These are phyloP conservation scores for Cirrhinus molitorella DNA, from an alignment of 2,797 vertebrate species.

Conservation along the genomic window DNA sequence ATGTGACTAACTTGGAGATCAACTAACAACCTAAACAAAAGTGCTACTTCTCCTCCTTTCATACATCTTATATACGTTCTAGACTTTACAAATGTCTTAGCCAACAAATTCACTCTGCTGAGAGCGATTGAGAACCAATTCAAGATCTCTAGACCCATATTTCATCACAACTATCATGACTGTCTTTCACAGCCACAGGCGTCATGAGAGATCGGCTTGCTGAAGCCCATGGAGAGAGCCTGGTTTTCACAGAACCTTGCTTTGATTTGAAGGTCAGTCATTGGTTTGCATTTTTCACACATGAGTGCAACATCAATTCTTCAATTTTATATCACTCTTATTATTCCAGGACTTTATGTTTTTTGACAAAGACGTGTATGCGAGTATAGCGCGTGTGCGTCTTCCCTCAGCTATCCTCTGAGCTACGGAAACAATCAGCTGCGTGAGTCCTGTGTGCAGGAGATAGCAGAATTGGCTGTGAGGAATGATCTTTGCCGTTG, in stretches of 20 bases:
- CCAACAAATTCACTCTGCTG: neutral
- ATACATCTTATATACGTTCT: neutral
- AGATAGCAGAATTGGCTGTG: constrained; percentile 52
- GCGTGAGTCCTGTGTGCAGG: constrained; percentile 40
- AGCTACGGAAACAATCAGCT: constrained; percentile 39
- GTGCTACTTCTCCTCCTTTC: neutral
- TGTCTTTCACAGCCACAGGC: neutral
- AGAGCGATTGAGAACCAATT: neutral
- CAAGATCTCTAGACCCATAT: neutral
- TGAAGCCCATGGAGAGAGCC: neutral
- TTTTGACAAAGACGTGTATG: constrained; percentile 16
- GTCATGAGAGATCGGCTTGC: neutral
- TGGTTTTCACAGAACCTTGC: neutral
- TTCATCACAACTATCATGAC: neutral
- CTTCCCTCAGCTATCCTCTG: constrained; percentile 27
- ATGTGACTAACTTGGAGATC: too few relatives aligned
- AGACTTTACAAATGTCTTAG: neutral
- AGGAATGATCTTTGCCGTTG: constrained; percentile 33
- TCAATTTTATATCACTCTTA: constrained; percentile 20
- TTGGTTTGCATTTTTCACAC: constrained; percentile 22
- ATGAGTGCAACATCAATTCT: constrained; percentile 10
- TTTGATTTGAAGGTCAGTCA: constrained; percentile 34
- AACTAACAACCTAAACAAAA: neutral
- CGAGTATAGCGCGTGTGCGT: neutral
- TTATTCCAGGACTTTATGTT: constrained; percentile 5